phyloP scores from a whole-genome alignment of 1,140 invertebrate species.

The Heliothis subflexa region DNA sequence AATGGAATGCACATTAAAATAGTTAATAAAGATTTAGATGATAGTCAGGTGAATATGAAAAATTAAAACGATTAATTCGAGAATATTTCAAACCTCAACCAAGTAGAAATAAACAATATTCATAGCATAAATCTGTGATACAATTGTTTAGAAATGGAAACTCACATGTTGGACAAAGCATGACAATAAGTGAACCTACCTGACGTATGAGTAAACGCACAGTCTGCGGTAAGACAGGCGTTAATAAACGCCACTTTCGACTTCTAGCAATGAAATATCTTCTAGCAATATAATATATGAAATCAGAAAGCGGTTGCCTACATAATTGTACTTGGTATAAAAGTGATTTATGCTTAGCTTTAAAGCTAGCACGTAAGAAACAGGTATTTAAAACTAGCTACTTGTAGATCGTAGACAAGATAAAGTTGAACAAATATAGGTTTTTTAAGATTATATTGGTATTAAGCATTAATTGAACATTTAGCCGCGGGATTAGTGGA shows the following conservation, averaged over 20 bases:
- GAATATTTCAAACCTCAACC: background rate
- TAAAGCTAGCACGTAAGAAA: constrained; percentile 15
- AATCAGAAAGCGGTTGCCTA: constrained; percentile 40
- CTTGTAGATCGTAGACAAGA: constrained; percentile 33
- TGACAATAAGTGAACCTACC: background rate
- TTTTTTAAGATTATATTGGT: constrained; percentile 29
- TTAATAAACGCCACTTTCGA: constrained; percentile 38
- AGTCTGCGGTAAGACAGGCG: background rate
- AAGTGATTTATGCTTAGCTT: constrained; percentile 45
- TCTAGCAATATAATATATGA: too few relatives aligned
- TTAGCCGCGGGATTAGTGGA: background rate
- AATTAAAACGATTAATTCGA: background rate
- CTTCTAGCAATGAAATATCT: constrained; percentile 44
- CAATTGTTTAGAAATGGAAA: background rate
- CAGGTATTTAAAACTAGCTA: constrained; percentile 32
- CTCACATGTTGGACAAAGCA: background rate
- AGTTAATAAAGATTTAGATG: background rate
- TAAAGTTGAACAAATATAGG: constrained; percentile 35
- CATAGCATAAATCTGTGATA: background rate
- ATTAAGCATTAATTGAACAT: too few relatives aligned
- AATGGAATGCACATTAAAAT: background rate
- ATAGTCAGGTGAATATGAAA: background rate
- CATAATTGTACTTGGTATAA: constrained; percentile 39
- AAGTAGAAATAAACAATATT: background rate
- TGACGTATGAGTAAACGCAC: background rate